Evolutionary conservation across 2,797 vertebrate genomes (phyloP).

Genomic region (Harpagifer antarcticus): DNA sequence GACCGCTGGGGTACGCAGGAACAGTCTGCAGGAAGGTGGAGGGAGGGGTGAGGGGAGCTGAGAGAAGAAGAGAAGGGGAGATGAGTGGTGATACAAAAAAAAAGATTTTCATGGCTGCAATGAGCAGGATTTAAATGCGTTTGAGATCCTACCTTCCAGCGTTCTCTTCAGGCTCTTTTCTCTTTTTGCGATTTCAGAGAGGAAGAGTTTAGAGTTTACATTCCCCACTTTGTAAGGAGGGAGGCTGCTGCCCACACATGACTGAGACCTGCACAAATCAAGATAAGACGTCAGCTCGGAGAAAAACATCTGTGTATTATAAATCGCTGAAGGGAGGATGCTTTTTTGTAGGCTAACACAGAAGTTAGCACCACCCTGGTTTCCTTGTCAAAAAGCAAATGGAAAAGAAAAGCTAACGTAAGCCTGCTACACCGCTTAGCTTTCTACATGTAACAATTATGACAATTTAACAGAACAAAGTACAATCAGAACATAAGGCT

Average conservation of each 20-base stretch:
- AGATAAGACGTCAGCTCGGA: slow-evolving; percentile 32
- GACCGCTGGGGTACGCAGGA: slow-evolving; percentile 94
- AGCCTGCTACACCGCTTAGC: no score
- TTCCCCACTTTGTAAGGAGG: slow-evolving; percentile 97
- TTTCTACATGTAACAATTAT: no score
- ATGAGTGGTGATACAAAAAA: slow-evolving; percentile 18
- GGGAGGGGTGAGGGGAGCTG: slow-evolving; percentile 95
- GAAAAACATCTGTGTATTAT: neutral
- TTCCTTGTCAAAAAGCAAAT: no score
- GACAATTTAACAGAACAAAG: no score
- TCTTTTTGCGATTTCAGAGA: slow-evolving; percentile 97
- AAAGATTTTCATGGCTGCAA: slow-evolving; percentile 13
- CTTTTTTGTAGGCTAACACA: no score
- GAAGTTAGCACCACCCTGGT: no score
- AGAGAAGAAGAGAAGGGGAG: slow-evolving; percentile 30
- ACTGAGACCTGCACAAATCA: slow-evolving; percentile 90
- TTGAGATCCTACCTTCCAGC: slow-evolving; percentile 90
- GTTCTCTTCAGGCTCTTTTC: slow-evolving; percentile 98
- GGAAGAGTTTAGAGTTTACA: slow-evolving; percentile 98
- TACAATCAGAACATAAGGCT: no score
- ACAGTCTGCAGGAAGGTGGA: slow-evolving; percentile 97
- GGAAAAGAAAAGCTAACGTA: no score
- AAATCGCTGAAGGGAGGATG: neutral
- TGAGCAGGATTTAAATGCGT: neutral
- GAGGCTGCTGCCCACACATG: slow-evolving; percentile 93